These are phyloP conservation scores for Eriocheir sinensis DNA, from an alignment of 1,140 invertebrate species.

Conservation along the genomic window DNA sequence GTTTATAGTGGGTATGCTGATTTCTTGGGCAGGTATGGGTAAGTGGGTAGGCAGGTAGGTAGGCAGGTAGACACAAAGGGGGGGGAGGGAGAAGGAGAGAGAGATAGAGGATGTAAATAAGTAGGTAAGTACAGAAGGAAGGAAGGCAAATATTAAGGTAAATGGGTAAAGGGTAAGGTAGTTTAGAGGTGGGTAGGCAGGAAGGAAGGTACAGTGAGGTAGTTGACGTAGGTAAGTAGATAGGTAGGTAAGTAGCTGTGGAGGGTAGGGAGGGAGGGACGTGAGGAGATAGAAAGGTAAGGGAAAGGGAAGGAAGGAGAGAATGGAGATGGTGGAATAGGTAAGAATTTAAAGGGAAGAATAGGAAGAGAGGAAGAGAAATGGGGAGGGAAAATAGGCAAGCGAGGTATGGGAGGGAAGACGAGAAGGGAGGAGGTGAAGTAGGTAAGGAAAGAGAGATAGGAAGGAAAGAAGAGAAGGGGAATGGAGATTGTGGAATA, in stretches of 20 bases:
- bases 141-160: neutral
- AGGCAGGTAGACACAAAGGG: neutral
- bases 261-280: neutral
- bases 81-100: neutral
- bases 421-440: too few species aligned
- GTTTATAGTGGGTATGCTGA: constrained; percentile 1
- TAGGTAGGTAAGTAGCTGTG: neutral
- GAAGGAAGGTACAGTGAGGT: neutral
- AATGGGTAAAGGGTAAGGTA: neutral
- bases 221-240: neutral
- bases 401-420: too few species aligned
- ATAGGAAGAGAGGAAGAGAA: neutral
- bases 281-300: neutral
- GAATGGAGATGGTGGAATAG: neutral
- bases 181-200: neutral
- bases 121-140: neutral
- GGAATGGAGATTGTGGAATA: too few species aligned
- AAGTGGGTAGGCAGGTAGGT: neutral
- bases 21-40: neutral
- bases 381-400: neutral
- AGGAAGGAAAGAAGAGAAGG: too few species aligned
- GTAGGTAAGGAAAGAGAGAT: too few species aligned
- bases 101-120: neutral
- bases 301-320: neutral
- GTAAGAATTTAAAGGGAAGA: neutral